phyloP scores from a whole-genome alignment of 2,797 vertebrate genomes.

The Eospalax fontanierii region DNA sequence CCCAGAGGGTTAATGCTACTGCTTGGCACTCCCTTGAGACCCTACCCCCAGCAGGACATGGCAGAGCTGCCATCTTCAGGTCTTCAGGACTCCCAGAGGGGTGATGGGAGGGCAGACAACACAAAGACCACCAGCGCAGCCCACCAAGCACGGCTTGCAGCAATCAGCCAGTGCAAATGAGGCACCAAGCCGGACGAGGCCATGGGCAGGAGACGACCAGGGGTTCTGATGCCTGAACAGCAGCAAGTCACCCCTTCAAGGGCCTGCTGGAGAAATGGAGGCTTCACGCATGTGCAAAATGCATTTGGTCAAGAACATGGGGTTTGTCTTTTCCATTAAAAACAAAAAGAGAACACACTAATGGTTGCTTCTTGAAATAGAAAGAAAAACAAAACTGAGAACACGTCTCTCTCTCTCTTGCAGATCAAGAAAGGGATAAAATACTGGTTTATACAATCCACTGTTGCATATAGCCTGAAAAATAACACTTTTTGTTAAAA shows the following conservation, averaged over 20 bases:
- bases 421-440: slow-evolving; percentile 88
- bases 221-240: slow-evolving; percentile 82
- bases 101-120: not conserved
- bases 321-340: slow-evolving; percentile 83
- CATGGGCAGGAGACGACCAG: slow-evolving; percentile 75
- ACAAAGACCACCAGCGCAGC: not conserved
- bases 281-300: slow-evolving; percentile 97
- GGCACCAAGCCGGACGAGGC: slow-evolving; percentile 83
- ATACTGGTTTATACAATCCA: slow-evolving; percentile 90
- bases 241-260: slow-evolving; percentile 87
- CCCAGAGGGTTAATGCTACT: slow-evolving; percentile 68
- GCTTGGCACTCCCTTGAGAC: not conserved
- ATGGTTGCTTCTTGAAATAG: slow-evolving; percentile 66
- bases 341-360: slow-evolving; percentile 82
- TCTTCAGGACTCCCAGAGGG: not conserved
- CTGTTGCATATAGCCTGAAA: slow-evolving; percentile 88
- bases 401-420: slow-evolving; percentile 66
- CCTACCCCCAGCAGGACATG: not conserved
- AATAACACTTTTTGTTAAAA: slow-evolving; percentile 88
- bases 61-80: not conserved
- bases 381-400: slow-evolving; percentile 86
- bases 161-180: slow-evolving; percentile 81
- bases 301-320: slow-evolving; percentile 96
- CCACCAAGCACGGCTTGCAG: slow-evolving; percentile 58
- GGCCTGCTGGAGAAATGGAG: slow-evolving; percentile 90